These are phyloP conservation scores for Dendroctonus ponderosae DNA, from an alignment of 1,140 invertebrate species.

Conservation along the genomic window DNA sequence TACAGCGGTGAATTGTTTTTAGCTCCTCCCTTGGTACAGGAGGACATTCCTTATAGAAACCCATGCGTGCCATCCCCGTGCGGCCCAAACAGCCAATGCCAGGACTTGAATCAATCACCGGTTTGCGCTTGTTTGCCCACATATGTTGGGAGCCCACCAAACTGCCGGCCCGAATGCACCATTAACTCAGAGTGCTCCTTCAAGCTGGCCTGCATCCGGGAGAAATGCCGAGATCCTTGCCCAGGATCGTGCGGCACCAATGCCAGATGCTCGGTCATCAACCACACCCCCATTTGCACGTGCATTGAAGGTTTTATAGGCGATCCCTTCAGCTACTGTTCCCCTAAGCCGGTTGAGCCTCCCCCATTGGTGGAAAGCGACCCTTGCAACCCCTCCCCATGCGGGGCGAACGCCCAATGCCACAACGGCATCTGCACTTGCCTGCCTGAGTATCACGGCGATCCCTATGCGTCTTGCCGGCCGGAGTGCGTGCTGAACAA, in stretches of 20 bases:
- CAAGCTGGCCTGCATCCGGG: conserved; percentile 64
- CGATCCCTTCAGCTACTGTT: conserved; percentile 71
- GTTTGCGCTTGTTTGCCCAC: conserved; percentile 60
- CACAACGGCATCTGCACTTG: conserved; percentile 64
- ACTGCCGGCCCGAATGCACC: conserved; percentile 64
- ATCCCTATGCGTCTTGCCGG: conserved; percentile 60
- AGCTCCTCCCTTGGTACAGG: conserved; percentile 39
- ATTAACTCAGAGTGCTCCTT: conserved; percentile 68
- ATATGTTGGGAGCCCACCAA: conserved; percentile 45
- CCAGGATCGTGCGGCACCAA: conserved; percentile 69
- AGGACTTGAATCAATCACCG: conserved; percentile 56
- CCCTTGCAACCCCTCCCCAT: conserved; percentile 70
- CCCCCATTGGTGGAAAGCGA: conserved; percentile 50
- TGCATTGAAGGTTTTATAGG: conserved; percentile 68
- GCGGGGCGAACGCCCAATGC: conserved; percentile 69
- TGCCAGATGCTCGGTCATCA: conserved; percentile 66
- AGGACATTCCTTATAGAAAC: conserved; percentile 46
- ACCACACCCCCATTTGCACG: conserved; percentile 67
- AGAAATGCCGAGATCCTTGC: conserved; percentile 70
- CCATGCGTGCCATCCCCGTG: conserved; percentile 64
- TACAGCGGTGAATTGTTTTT: conserved; percentile 12
- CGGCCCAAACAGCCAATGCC: conserved; percentile 63
- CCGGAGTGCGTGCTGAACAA: conserved; percentile 63
- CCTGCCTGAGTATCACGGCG: conserved; percentile 59
- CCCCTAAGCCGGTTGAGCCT: conserved; percentile 50